A percentile compares a stretch with the other conserved stretches of the same genome.
Evolutionary conservation across 2,113 vertebrate species (phyloP).

Genomic region (Pseudolaguvia tuberculata): DNA sequence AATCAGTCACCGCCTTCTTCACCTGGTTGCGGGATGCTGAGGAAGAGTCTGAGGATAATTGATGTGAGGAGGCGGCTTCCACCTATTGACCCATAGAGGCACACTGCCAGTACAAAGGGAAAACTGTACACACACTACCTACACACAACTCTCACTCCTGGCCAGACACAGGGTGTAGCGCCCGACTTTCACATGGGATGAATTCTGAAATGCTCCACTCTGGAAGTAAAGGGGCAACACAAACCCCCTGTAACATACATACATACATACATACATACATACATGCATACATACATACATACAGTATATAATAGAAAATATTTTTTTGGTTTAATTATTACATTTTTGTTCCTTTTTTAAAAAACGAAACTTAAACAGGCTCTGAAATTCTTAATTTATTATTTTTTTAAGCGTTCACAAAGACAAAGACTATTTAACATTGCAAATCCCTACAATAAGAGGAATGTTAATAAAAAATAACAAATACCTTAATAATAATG

Average conservation of each 20-base stretch:
- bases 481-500: constrained; percentile 73
- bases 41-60: constrained; percentile 98
- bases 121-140: constrained; percentile 62
- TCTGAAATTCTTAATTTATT: constrained; percentile 97
- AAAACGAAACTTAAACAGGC: constrained; percentile 86
- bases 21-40: constrained; percentile 97
- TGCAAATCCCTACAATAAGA: constrained; percentile 89
- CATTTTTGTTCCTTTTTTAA: constrained; percentile 81
- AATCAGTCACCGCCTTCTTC: constrained; percentile 94
- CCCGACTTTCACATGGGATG: constrained; percentile 72
- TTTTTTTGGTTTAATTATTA: constrained; percentile 86
- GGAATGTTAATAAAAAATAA: constrained; percentile 69
- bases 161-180: constrained; percentile 73
- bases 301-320: constrained; percentile 99
- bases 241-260: constrained; percentile 94
- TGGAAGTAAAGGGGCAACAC: constrained; percentile 80
- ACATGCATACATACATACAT: too few relatives aligned
- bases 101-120: constrained; percentile 68
- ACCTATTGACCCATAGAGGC: constrained; percentile 79
- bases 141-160: constrained; percentile 53
- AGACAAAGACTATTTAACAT: constrained; percentile 94
- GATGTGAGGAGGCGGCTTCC: constrained; percentile 67
- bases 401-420: constrained; percentile 95
- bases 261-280: too few relatives aligned
- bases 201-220: constrained; percentile 65